Base-by-base conservation (phyloP, 2,113 vertebrate species). In the Microtus ochrogaster region DNA sequence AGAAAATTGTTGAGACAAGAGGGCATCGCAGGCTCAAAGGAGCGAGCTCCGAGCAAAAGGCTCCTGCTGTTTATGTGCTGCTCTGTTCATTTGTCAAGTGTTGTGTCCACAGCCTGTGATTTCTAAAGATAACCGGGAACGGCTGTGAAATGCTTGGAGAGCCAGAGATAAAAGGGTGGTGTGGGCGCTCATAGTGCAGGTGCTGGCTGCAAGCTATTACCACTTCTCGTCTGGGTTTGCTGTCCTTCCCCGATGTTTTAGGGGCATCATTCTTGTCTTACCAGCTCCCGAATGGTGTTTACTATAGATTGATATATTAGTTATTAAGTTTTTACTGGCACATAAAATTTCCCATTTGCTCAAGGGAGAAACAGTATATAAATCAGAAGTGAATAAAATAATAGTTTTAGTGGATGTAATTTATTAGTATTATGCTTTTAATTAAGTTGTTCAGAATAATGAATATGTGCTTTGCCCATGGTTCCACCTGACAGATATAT, bases 301-400 rank as follows among this genome's bases (percentile, higher is more conserved):
- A 96, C 72, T 58, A 16, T 79, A 79, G 74, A 96, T 26, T 96
- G 95, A 97, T 96, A 79, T 94, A 96, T 97, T 96, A 93, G 88
- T 96, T 94, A 98, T 96, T 97, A 95, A 97, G 94, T 66, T 95
- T 97, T 97, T 96, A 96, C 87, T 89, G 94, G 92, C 95, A 96
- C 91, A 95, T 97, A 92, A 97, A 97, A 97, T 95, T 96, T 94
- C 58, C 73, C 95, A 96, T 96, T 96, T 97, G 92, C 94, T 93
- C 91, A 96, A 92, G 95, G 91, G 88, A 95, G 41, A 41, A 39
- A 94, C 41, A 81, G 76, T 93, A 55, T 90, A 94, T 97, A 97
- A 97, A 97, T 97, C 92, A 97, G 85, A 94, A 92, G 77, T 91
- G 89, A 97, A 94, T 95, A 89, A 96, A 97, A 94, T 93, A 91